Evolutionary conservation across 2,797 vertebrate genomes (phyloP).

Genomic region (Acropternis orthonyx): DNA sequence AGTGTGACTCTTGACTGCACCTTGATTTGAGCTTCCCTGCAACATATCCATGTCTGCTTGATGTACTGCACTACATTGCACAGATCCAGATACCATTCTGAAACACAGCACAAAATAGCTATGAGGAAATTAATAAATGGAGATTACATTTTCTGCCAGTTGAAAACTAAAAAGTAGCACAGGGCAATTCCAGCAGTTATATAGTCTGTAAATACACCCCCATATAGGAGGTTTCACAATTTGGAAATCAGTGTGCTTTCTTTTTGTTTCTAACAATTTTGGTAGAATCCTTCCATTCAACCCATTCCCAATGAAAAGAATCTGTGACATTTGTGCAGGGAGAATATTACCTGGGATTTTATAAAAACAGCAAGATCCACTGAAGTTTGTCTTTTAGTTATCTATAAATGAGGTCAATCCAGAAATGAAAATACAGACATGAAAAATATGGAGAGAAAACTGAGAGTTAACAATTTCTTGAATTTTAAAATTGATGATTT

Average conservation of each 20-base stretch:
- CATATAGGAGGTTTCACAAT: accelerated
- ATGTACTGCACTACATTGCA: neutral
- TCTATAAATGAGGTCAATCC: neutral
- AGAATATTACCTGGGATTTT: neutral
- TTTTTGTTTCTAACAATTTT: neutral
- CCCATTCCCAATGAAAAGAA: neutral
- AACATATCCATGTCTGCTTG: neutral
- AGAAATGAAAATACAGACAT: neutral
- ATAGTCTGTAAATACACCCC: neutral
- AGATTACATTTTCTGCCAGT: neutral
- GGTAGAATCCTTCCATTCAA: neutral
- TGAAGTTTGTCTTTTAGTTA: neutral
- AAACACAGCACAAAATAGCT: neutral
- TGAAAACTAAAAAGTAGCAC: neutral
- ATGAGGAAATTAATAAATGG: neutral
- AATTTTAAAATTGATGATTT: neutral
- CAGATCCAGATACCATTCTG: neutral
- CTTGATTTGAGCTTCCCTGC: constrained; percentile 1
- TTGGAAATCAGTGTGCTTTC: neutral
- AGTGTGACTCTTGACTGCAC: neutral
- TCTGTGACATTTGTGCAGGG: neutral
- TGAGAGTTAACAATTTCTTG: neutral
- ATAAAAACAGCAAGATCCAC: neutral
- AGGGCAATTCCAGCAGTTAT: neutral
- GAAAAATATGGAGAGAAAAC: neutral